phyloP scores from a whole-genome alignment of 2,888 invertebrate genomes.

The Sturmia bella region DNA sequence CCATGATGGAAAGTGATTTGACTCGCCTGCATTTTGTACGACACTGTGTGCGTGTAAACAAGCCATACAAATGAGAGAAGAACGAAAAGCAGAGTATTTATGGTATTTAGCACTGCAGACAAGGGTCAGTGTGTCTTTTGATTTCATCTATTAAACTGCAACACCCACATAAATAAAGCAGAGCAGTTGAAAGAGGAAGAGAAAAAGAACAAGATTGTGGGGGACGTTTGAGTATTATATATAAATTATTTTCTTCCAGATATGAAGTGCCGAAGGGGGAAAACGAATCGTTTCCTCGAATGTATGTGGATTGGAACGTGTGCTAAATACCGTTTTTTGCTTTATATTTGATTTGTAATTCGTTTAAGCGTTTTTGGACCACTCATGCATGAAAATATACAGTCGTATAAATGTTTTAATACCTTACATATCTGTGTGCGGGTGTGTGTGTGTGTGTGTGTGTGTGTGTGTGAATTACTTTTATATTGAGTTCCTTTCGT shows the following conservation, averaged over 20 bases:
- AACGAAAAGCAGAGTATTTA: constrained; percentile 19
- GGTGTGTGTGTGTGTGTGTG: background rate
- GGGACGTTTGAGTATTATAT: constrained; percentile 63
- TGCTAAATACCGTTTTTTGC: constrained; percentile 44
- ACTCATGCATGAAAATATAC: background rate
- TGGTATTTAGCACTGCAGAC: constrained; percentile 31
- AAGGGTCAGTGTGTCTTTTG: constrained; percentile 47
- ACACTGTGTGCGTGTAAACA: constrained; percentile 33
- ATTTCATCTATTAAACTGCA: constrained; percentile 45
- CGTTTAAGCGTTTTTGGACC: constrained; percentile 20
- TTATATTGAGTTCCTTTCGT: background rate
- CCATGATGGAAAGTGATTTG: constrained; percentile 17
- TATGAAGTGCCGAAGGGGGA: constrained; percentile 13
- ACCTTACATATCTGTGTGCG: background rate
- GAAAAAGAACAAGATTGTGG: constrained; percentile 28
- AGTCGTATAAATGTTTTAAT: background rate
- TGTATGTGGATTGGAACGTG: constrained; percentile 18
- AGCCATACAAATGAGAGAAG: constrained; percentile 12
- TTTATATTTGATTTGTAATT: constrained; percentile 28
- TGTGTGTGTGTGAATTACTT: background rate
- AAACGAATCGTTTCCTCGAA: constrained; percentile 50
- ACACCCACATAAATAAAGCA: constrained; percentile 44
- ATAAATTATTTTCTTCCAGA: constrained; percentile 55
- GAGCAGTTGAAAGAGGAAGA: background rate
- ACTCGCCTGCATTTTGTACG: constrained; percentile 21